phyloP scores from a whole-genome alignment of 2,797 vertebrate genomes.

The Aratinga solstitialis region DNA sequence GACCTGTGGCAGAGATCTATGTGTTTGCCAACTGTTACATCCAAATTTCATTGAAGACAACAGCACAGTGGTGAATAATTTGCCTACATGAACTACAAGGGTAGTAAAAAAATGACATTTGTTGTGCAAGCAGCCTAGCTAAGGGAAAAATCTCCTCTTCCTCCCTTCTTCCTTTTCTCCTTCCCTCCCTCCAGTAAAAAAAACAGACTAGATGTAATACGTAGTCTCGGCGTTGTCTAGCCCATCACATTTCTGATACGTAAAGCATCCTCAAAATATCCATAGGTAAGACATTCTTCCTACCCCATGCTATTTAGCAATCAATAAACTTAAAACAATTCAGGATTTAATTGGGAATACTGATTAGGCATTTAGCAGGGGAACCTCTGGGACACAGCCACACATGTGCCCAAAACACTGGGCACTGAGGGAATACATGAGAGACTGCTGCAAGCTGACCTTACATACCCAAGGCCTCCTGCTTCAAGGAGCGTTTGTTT shows the following conservation, averaged over 20 bases:
- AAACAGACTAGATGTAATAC: background rate
- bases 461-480: background rate
- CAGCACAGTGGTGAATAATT: background rate
- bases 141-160: background rate
- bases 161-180: background rate
- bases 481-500: background rate
- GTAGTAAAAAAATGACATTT: background rate
- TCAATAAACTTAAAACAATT: background rate
- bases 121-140: background rate
- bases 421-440: background rate
- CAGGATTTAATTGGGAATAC: background rate
- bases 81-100: background rate
- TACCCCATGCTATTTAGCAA: background rate
- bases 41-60: background rate
- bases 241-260: conserved; percentile 9
- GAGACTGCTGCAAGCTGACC: background rate
- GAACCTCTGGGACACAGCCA: background rate
- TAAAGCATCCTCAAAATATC: background rate
- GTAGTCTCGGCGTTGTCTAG: background rate
- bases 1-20: background rate
- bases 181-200: background rate
- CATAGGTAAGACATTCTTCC: background rate
- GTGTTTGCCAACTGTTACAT: background rate
- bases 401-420: accelerated
- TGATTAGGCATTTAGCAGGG: background rate